A percentile compares a stretch with the other conserved stretches of the same genome.
phyloP scores from a whole-genome alignment of 2,797 vertebrate genomes.

The Tadarida brasiliensis region DNA sequence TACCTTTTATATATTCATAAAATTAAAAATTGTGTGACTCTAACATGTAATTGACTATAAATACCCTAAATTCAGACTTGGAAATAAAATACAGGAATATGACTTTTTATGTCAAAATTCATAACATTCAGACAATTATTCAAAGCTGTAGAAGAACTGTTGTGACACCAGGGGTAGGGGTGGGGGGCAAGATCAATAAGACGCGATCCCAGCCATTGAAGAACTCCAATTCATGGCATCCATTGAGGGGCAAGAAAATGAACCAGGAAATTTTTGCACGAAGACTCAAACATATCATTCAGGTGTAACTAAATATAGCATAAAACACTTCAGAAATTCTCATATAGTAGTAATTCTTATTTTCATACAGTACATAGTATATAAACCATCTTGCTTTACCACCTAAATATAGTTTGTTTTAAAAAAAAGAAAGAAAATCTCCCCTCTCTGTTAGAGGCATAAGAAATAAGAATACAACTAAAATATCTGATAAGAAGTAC shows the following conservation, averaged over 20 bases:
- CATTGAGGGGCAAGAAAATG: constrained; percentile 16
- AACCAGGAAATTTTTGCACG: background rate
- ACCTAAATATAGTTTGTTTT: background rate
- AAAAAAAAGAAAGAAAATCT: background rate
- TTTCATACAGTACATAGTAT: background rate
- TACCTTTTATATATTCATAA: background rate
- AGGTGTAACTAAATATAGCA: background rate
- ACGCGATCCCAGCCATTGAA: background rate
- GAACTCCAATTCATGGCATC: background rate
- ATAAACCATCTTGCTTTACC: background rate
- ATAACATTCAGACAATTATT: background rate
- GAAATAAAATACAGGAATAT: background rate
- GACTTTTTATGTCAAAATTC: constrained; percentile 25
- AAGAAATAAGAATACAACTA: constrained; percentile 20
- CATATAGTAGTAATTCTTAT: background rate
- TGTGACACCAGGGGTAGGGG: background rate
- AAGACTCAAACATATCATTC: background rate
- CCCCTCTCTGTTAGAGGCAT: background rate
- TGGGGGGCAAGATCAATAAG: background rate
- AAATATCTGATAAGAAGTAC: background rate
- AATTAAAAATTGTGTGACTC: background rate
- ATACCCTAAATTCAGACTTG: constrained; percentile 33
- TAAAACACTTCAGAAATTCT: background rate
- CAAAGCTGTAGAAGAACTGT: background rate
- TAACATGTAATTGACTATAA: background rate